Conservation (phyloP, 2,888 invertebrate species). For the Stictocephala bisonia region DNA sequence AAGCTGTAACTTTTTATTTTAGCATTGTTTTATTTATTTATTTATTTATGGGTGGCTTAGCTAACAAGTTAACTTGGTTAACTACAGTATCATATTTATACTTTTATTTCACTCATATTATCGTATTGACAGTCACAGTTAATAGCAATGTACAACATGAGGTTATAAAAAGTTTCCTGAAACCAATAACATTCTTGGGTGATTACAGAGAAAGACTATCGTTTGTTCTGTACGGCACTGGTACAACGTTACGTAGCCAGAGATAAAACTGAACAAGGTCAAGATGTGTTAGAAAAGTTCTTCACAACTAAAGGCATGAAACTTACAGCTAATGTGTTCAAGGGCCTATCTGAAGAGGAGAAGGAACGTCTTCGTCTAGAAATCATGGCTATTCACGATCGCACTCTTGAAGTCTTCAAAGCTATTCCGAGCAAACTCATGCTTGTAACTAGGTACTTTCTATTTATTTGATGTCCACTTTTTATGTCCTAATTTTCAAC, state of each 20-base stretch:
- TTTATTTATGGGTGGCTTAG: no score
- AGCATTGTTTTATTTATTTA: no score
- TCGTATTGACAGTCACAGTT: no score
- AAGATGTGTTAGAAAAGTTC: constrained; percentile 54
- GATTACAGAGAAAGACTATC: constrained; percentile 60
- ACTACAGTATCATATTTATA: no score
- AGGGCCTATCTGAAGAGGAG: constrained; percentile 59
- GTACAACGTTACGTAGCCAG: constrained; percentile 62
- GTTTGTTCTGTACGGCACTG: constrained; percentile 63
- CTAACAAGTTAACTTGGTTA: no score
- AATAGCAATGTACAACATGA: no score
- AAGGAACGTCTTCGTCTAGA: constrained; percentile 57
- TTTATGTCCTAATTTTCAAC: no score
- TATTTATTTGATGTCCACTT: neutral
- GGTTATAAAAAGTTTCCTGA: no score
- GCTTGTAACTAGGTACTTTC: constrained; percentile 58
- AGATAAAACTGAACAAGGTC: constrained; percentile 48
- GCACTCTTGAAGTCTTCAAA: constrained; percentile 60
- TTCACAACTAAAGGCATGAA: constrained; percentile 53
- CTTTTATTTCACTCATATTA: no score
- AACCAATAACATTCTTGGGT: no score
- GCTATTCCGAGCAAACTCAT: constrained; percentile 60
- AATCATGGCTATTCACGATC: constrained; percentile 59
- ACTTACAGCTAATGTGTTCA: constrained; percentile 49
- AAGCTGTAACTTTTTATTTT: no score